Conservation (phyloP, 92 coral and sea anemone genomes). For the Diadumene lineata region DNA sequence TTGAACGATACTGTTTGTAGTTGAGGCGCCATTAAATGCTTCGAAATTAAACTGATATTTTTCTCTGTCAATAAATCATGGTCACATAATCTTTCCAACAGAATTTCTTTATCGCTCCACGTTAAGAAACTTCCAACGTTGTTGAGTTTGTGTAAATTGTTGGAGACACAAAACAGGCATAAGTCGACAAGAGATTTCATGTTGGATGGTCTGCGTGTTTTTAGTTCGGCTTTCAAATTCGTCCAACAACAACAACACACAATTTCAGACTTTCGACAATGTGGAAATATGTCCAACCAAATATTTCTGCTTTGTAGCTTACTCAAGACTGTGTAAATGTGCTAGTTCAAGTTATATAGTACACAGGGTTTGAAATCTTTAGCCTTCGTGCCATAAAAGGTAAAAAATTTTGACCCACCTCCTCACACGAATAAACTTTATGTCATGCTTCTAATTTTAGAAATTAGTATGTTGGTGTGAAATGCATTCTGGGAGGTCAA, state of each 20-base stretch:
- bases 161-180: conserved; percentile 71
- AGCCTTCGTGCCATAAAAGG: not conserved
- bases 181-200: conserved; percentile 68
- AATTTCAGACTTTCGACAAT: too few species aligned
- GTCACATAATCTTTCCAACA: conserved; percentile 72
- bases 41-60: conserved; percentile 51
- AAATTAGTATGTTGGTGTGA: not conserved
- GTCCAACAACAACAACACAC: too few species aligned
- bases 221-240: too few species aligned
- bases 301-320: too few species aligned
- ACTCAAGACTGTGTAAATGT: too few species aligned
- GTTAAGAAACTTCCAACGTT: conserved; percentile 62
- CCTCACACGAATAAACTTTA: not conserved
- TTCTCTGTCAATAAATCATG: conserved; percentile 71
- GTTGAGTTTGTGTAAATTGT: conserved; percentile 59
- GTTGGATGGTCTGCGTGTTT: too few species aligned
- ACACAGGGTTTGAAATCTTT: not conserved
- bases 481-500: conserved; percentile 15
- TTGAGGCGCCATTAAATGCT: conserved; percentile 56
- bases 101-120: conserved; percentile 64
- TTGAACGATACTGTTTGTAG: conserved; percentile 53
- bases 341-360: not conserved
- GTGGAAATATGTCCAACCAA: too few species aligned
- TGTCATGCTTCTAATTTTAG: conserved; percentile 3
- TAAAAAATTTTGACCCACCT: not conserved